phyloP scores from a whole-genome alignment of 1,140 invertebrate genomes.

The Ptiloglossa arizonensis region DNA sequence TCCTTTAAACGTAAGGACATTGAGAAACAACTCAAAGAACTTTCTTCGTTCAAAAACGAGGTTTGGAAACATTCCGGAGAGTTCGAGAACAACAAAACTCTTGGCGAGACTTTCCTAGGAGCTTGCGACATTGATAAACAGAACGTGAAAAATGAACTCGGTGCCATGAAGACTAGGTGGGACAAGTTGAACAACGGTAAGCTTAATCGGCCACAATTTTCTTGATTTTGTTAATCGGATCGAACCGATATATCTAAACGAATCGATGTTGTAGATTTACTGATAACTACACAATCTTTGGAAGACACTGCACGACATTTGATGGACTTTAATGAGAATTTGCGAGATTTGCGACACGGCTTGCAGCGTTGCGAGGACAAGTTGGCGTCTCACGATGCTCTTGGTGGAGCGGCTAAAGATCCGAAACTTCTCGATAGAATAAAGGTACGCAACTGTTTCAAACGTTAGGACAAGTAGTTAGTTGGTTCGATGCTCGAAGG shows the following conservation, averaged over 20 bases:
- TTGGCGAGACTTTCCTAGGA: constrained; percentile 92
- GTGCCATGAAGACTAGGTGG: constrained; percentile 92
- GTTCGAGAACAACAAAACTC: constrained; percentile 92
- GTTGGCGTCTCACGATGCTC: constrained; percentile 89
- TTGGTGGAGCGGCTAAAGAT: constrained; percentile 90
- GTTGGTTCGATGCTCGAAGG: not conserved
- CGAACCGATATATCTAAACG: constrained; percentile 10
- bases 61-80: constrained; percentile 96
- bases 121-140: constrained; percentile 96
- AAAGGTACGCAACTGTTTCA: constrained; percentile 81
- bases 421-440: constrained; percentile 92
- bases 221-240: not conserved
- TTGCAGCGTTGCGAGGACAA: constrained; percentile 94
- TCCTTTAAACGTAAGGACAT: constrained; percentile 93
- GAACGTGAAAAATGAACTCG: constrained; percentile 91
- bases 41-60: constrained; percentile 95
- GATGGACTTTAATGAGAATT: constrained; percentile 92
- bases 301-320: constrained; percentile 93
- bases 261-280: constrained; percentile 74
- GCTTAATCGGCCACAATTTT: not conserved
- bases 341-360: constrained; percentile 90
- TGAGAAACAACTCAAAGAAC: constrained; percentile 93
- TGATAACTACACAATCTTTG: constrained; percentile 88
- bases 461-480: not conserved
- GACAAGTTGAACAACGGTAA: constrained; percentile 93